Base-by-base conservation (phyloP, 2,113 vertebrate genomes). In the Plecturocebus donacophilus region DNA sequence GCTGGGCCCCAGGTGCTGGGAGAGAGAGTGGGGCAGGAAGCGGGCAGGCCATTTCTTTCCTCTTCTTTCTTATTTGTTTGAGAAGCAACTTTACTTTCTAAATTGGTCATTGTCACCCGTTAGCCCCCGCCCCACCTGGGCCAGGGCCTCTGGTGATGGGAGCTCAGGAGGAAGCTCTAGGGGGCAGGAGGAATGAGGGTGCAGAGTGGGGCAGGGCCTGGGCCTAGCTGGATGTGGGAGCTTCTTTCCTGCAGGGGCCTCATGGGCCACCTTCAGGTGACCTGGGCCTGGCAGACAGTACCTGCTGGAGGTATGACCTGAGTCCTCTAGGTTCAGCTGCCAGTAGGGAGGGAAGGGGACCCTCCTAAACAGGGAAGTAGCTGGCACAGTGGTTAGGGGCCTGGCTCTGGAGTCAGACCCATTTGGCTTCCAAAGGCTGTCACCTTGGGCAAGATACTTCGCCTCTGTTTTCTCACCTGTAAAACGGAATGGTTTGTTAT, bases 1-100 rank as follows among this genome's bases (percentile, higher is more conserved):
- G 98, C 98, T 98, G 97, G 68, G 96, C 91, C 96, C 96, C 98
- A 98, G 98, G 98, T 98, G 98, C 98, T 85, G 96, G 94, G 95
- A 96, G 97, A 98, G 98, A 97, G 98, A 96, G 94, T 92, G 85
- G 90, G 98, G 97, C 98, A 98, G 98, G 98, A 98, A 98, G 97
- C 97, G 97, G 97, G 98, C 96, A 97, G 97, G 92, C 97, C 95
- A 40, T 96, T 94, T 97, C 96, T 97, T 97, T 97, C 96, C 97
- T 98, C 96, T 98, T 97, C 98, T 97, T 98, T 98, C 97, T 98
- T 98, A 98, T 98, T 98, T 98, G 98, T 98, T 98, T 98, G 98
- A 98, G 96, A 97, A 98, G 97, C 97, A 97, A 98, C 98, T 98
- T 98, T 97, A 98, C 98, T 98, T 98, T 98, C 98, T 98, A 98